Conservation (phyloP, 1,140 invertebrate species). For the Ostrea edulis region DNA sequence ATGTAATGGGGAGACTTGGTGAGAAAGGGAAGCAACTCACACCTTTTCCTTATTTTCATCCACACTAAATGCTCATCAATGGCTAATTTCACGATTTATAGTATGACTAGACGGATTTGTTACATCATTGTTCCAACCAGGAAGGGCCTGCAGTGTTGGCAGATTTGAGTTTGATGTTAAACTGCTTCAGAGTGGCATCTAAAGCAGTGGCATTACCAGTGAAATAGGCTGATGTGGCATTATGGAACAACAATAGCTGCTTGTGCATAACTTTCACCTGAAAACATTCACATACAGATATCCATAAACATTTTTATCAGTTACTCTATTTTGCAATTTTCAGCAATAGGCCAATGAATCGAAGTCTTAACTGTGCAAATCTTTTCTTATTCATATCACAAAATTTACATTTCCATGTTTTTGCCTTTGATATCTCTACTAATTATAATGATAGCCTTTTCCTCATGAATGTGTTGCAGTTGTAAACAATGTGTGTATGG, state of each 20-base stretch:
- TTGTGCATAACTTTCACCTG: conserved; percentile 99
- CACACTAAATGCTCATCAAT: neutral
- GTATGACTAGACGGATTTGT: conserved; percentile 6
- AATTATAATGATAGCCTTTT: too few relatives aligned
- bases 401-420: too few relatives aligned
- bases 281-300: conserved; percentile 68
- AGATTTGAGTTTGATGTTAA: conserved; percentile 92
- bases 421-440: too few relatives aligned
- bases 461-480: too few relatives aligned
- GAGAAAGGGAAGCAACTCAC: neutral
- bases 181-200: conserved; percentile 97
- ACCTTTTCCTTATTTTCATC: neutral
- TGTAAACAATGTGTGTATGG: too few relatives aligned
- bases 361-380: too few relatives aligned
- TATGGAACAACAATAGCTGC: conserved; percentile 96
- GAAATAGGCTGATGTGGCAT: conserved; percentile 97
- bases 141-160: conserved; percentile 87
- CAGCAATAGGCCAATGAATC: too few relatives aligned
- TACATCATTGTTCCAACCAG: conserved; percentile 84
- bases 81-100: neutral
- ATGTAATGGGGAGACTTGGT: neutral
- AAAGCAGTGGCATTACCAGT: conserved; percentile 95
- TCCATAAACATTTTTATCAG: neutral
- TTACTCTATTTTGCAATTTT: too few relatives aligned
- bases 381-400: too few relatives aligned